Conservation (phyloP, 2,113 vertebrate genomes). For the Orthonyx spaldingii region DNA sequence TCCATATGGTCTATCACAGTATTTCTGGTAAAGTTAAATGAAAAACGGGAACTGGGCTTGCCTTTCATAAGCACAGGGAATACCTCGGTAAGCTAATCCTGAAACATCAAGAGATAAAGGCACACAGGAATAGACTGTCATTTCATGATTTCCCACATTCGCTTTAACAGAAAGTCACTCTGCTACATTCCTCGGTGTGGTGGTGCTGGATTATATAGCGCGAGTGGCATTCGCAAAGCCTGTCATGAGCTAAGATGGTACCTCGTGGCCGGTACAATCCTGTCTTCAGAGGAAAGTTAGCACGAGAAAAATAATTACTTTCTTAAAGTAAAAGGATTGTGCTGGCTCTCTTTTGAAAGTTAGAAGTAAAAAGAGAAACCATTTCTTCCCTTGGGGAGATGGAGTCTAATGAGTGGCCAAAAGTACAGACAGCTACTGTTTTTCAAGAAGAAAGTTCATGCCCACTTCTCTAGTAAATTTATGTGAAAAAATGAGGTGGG, state of each 20-base stretch:
- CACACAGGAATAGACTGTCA: neutral
- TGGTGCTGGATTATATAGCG: neutral
- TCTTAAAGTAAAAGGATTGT: neutral
- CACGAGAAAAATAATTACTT: neutral
- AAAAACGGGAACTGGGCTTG: neutral
- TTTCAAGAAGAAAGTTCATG: constrained; percentile 9
- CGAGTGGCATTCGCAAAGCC: neutral
- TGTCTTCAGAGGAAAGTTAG: neutral
- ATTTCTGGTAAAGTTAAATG: neutral
- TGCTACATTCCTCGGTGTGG: constrained; percentile 47
- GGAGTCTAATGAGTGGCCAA: neutral
- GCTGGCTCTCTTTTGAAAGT: neutral
- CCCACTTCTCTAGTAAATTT: neutral
- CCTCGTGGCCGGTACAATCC: neutral
- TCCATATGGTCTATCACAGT: neutral
- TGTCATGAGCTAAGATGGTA: neutral
- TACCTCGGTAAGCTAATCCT: neutral
- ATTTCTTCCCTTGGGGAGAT: neutral
- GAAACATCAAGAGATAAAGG: neutral
- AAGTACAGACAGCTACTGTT: neutral
- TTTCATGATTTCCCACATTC: constrained; percentile 32
- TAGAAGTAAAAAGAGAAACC: neutral
- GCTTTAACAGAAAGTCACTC: constrained; percentile 42
- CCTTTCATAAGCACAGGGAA: neutral
- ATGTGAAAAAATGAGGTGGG: neutral